These are phyloP conservation scores for Spinus olivaceus DNA, from an alignment of 2,797 vertebrate genomes.

Conservation along the genomic window DNA sequence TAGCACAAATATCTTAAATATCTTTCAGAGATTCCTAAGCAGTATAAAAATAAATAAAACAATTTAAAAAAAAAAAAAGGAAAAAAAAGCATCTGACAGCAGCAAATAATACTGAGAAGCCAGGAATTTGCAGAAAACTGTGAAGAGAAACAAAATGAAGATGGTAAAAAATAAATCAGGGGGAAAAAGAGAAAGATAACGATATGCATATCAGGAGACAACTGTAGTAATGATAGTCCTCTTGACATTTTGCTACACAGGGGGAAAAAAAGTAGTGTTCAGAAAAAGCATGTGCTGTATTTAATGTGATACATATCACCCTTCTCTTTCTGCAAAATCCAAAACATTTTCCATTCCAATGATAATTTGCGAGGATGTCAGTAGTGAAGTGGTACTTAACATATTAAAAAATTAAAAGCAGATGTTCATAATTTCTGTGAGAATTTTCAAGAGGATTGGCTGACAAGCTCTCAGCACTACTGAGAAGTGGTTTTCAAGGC, in stretches of 20 bases:
- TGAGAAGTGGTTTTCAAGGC: not conserved
- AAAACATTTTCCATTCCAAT: not conserved
- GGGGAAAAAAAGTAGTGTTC: not conserved
- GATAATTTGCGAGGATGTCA: conserved; percentile 1
- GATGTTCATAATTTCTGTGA: conserved; percentile 11
- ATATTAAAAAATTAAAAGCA: conserved; percentile 50
- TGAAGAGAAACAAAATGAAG: not conserved
- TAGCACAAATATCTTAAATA: not conserved
- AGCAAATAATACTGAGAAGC: not conserved
- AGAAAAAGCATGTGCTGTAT: not conserved
- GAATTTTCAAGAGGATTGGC: conserved; percentile 1
- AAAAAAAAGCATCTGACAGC: not conserved
- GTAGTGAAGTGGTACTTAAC: conserved; percentile 51
- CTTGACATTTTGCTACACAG: conserved; percentile 34
- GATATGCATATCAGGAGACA: not conserved
- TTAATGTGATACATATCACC: not conserved
- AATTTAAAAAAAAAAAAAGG: not conserved
- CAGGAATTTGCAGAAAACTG: not conserved
- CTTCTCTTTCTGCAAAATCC: not conserved
- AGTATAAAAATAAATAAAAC: not conserved
- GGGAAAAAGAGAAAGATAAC: not conserved
- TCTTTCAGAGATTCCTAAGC: not conserved
- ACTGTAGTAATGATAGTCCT: not conserved
- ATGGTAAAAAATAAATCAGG: not conserved
- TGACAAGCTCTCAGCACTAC: conserved; percentile 25